A percentile compares a stretch with the other conserved stretches of the same genome.
These are phyloP conservation scores for Xanthorhoe designata DNA, from an alignment of 2,888 invertebrate genomes.

Conservation along the genomic window DNA sequence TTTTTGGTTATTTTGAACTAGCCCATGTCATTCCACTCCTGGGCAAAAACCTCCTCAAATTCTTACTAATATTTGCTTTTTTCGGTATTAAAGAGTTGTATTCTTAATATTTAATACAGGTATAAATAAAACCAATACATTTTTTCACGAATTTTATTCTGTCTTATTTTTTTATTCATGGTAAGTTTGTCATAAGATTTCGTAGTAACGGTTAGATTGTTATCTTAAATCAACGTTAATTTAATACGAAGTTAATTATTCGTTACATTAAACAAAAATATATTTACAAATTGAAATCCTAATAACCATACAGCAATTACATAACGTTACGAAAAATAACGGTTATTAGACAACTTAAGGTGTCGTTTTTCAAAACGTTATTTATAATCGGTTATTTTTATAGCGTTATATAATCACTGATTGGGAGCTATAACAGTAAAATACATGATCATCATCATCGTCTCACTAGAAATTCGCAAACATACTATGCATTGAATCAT, in stretches of 20 bases:
- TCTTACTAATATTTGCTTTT: too few species aligned
- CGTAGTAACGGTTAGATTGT: slow-evolving; percentile 79
- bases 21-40: too few species aligned
- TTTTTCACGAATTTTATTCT: slow-evolving; percentile 76
- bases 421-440: neutral
- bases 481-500: slow-evolving; percentile 4
- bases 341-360: neutral
- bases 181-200: slow-evolving; percentile 82
- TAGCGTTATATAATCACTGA: neutral
- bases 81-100: too few species aligned
- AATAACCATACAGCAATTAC: neutral
- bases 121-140: slow-evolving; percentile 40
- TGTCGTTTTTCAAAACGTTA: neutral
- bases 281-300: slow-evolving; percentile 41
- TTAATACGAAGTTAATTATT: slow-evolving; percentile 56
- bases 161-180: slow-evolving; percentile 74
- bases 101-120: neutral
- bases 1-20: too few species aligned
- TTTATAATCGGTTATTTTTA: neutral
- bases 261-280: slow-evolving; percentile 49
- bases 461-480: neutral
- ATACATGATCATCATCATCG: neutral
- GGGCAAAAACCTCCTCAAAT: too few species aligned
- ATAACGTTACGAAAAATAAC: neutral
- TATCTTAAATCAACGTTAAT: slow-evolving; percentile 69